Base-by-base conservation (phyloP, 2,888 invertebrate genomes). In the Mythimna pallens region DNA sequence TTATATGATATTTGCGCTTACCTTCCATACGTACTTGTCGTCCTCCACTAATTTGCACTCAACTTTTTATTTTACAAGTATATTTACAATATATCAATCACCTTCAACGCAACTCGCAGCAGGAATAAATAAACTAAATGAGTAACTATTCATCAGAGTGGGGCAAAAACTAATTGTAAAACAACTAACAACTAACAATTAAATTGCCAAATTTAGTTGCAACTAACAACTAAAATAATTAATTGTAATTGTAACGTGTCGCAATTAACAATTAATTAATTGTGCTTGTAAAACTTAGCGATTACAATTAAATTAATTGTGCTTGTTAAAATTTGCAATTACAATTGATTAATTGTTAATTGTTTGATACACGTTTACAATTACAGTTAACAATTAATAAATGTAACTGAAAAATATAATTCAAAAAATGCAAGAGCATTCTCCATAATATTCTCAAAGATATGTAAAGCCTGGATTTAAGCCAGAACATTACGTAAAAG, bases 151-250 rank as follows among this genome's bases (percentile, higher is more conserved):
- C n/a, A 25, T 25, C 25, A 25, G 25, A 30, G 30, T 30, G 3
- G 30, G 3, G 30, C 30, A 30, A 30, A 30, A 30, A 30, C 30
- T 2, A 30, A 55, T 55, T 25, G 55, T 25, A 25, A 55, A 55
- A 55, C 25, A 55, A 55, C 0, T 43, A 43, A 40, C 40, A 40
- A 40, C 12, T 55, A 55, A 55, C 25, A 55, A 55, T 25, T 55
- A 14, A 55, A 25, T 25, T 55, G 25, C 25, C 55, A 55, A 55
- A 25, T 25, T 55, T 55, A 25, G 55, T 25, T 55, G 55, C 55
- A 25, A 55, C 55, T 55, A 25, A 25, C 55, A 55, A 55, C 55
- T 55, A 55, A 55, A 55, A 40, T 55, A 55, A 14, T 55, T 55
- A 55, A 55, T 55, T 25, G 22, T 54, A 22, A 54, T 54, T 54